Conservation (phyloP, 2,113 vertebrate species). For the Camelus dromedarius region DNA sequence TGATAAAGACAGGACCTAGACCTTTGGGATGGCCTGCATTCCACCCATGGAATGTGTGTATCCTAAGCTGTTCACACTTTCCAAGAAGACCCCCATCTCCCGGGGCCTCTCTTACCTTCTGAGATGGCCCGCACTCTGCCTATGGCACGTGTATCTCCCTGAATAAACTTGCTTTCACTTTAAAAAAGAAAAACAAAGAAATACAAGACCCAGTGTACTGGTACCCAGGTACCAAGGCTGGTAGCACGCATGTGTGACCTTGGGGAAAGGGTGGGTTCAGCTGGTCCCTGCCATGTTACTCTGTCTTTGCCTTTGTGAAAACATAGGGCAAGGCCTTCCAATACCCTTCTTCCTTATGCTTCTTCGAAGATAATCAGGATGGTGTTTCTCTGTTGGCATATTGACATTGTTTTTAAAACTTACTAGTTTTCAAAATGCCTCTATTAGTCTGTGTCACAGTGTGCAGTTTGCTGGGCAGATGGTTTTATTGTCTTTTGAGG, state of each 20-base stretch:
- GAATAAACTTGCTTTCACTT: too few species aligned
- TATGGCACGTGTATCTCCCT: too few species aligned
- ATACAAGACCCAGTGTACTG: background rate
- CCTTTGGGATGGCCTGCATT: too few species aligned
- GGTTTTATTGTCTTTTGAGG: background rate
- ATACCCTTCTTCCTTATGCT: background rate
- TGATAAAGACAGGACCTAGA: background rate
- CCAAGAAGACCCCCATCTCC: too few species aligned
- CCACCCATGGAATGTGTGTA: too few species aligned
- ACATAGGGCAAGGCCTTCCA: background rate
- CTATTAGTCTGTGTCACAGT: background rate
- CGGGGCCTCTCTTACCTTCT: too few species aligned
- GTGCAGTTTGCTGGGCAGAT: background rate
- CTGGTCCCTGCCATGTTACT: background rate
- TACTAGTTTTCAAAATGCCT: background rate
- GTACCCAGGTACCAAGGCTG: background rate
- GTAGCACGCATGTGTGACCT: background rate
- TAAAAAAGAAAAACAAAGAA: background rate
- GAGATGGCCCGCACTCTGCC: too few species aligned
- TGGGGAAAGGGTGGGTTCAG: background rate
- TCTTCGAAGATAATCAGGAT: background rate
- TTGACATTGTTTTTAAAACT: background rate
- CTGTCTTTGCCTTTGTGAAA: constrained; percentile 12
- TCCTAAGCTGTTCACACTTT: too few species aligned
- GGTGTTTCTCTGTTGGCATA: background rate